Evolutionary conservation across 2,797 vertebrate genomes (phyloP), one percentile per base, ranked within the genome.

Genomic region (Protonibea diacanthus): DNA sequence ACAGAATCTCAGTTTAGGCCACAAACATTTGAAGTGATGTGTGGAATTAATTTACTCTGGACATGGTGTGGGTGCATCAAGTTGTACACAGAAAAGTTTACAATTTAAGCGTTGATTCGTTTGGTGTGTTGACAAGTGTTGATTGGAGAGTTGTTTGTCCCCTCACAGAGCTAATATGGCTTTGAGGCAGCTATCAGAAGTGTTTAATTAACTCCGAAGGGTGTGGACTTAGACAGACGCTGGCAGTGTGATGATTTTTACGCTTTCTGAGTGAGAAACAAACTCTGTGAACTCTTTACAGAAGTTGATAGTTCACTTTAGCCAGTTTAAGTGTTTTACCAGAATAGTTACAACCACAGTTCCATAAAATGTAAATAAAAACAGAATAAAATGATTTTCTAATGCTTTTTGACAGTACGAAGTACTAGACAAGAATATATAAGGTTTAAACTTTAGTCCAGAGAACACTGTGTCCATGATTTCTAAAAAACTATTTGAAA

Each of bases 171-270:
- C 56, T 78, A 64, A 84, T 60, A 55, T 80, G 42, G 74, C 72
- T 88, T 63, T 80, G 68, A 84, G 81, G 83, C 74, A 71, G 49
- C 52, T 25, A 73, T 80, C 47, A 85, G 20, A 80, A 71, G 75
- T 40, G 76, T 87, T 86, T 85, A 69, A 88, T 88, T 80, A 63
- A 72, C 81, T 86, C 18, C 66, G 82, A 86, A 76, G 59, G 56
- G 52, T 78, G 60, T 74, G 51, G 57, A 77, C 42, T 27, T 61
- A 33, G 42, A 73, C 5, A 72, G 75, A 80, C 45, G 21, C 27
- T 70, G 75, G 20, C 73, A 69, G 44, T 61, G 44, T 55, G 80
- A 59, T 66, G 58, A 42, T 49, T 76, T 71, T 38, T 53, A 73
- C 20, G n/a, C 56, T 56, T 6, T 38, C 23, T 49, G 51, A 63